These are phyloP conservation scores for Mus caroli DNA, from an alignment of 2,797 vertebrate genomes.

Conservation along the genomic window DNA sequence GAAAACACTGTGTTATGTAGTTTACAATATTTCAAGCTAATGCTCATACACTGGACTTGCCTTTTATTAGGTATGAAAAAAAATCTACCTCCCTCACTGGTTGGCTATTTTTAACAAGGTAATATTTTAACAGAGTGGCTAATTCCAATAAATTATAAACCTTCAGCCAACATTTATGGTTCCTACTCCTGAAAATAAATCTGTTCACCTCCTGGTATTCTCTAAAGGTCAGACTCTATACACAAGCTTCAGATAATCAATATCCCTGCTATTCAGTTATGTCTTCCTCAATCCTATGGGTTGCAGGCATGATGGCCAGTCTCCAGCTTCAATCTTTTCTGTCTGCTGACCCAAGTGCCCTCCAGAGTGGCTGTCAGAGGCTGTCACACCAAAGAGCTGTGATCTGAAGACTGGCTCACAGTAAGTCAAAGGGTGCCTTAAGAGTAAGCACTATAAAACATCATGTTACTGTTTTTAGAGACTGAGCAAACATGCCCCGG, in stretches of 20 bases:
- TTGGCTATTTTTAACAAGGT: background rate
- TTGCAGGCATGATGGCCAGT: background rate
- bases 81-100: background rate
- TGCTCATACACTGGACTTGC: background rate
- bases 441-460: background rate
- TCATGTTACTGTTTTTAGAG: background rate
- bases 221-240: slow-evolving; percentile 33
- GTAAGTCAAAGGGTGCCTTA: background rate
- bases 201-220: background rate
- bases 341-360: background rate
- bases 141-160: background rate
- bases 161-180: background rate
- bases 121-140: background rate
- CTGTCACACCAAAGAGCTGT: background rate
- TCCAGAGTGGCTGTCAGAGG: background rate
- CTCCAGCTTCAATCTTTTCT: background rate
- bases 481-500: background rate
- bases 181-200: background rate
- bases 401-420: background rate
- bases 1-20: background rate
- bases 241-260: background rate
- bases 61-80: slow-evolving; percentile 6
- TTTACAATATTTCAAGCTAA: background rate
- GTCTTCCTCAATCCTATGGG: background rate
- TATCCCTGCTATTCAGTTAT: background rate